Percentiles rank a stretch among this genome's conserved stretches.
These are phyloP conservation scores for Xiphophorus hellerii DNA, from an alignment of 2,113 vertebrate genomes.

Conservation along the genomic window DNA sequence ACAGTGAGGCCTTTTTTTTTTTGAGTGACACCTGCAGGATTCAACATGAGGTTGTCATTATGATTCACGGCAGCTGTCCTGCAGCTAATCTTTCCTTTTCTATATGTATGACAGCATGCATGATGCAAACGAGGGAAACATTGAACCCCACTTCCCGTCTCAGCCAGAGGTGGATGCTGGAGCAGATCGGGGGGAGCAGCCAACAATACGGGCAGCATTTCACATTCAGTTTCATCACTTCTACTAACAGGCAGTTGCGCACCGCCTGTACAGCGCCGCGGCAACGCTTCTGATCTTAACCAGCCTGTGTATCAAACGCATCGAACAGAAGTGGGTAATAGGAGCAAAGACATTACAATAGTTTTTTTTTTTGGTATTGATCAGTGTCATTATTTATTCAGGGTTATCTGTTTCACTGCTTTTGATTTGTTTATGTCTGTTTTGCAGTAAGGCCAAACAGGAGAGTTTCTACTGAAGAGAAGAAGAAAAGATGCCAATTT, in stretches of 20 bases:
- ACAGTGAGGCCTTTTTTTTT: constrained; percentile 14
- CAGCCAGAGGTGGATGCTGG: constrained; percentile 62
- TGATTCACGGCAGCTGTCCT: constrained; percentile 58
- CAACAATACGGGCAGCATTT: constrained; percentile 67
- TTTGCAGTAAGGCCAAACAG: constrained; percentile 19
- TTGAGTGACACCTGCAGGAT: constrained; percentile 62
- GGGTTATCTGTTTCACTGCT: constrained; percentile 13
- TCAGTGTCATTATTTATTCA: constrained; percentile 60
- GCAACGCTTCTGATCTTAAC: constrained; percentile 66
- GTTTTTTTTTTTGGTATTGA: constrained; percentile 57
- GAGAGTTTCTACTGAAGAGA: background rate
- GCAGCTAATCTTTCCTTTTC: constrained; percentile 58
- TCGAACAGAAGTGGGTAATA: constrained; percentile 56
- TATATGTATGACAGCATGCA: constrained; percentile 67
- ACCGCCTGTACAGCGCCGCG: constrained; percentile 10
- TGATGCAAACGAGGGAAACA: constrained; percentile 83
- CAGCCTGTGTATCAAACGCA: constrained; percentile 66
- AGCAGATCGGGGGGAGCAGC: constrained; percentile 54
- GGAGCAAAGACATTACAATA: constrained; percentile 67
- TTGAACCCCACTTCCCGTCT: constrained; percentile 67
- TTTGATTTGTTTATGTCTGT: constrained; percentile 21
- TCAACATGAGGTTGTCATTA: constrained; percentile 55
- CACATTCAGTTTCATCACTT: constrained; percentile 73
- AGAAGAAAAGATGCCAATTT: constrained; percentile 15
- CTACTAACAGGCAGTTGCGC: constrained; percentile 58